A percentile compares a stretch with the other conserved stretches of the same genome.
Evolutionary conservation across 2,888 invertebrate species (phyloP).

Genomic region (Cloeon dipterum): DNA sequence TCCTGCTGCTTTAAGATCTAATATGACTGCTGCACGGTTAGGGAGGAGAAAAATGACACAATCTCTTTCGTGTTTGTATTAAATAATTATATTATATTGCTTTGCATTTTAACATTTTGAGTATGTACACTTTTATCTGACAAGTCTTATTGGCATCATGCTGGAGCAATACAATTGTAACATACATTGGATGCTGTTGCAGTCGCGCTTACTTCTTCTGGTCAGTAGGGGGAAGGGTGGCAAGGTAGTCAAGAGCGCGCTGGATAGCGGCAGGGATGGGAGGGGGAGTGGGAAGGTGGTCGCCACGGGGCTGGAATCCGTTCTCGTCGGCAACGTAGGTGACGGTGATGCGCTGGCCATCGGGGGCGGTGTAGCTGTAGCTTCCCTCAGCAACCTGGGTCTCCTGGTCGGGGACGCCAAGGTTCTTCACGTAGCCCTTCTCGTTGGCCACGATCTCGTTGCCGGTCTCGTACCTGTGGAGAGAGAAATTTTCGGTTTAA

Average conservation of each 20-base stretch:
- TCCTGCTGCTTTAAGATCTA: too few relatives aligned
- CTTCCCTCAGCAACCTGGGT: slow-evolving; percentile 27
- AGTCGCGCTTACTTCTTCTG: too few relatives aligned
- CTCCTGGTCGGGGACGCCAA: slow-evolving; percentile 16
- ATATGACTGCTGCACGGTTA: too few relatives aligned
- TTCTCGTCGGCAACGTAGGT: slow-evolving; percentile 53
- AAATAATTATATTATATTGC: too few relatives aligned
- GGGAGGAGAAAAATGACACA: too few relatives aligned
- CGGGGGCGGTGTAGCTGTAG: slow-evolving; percentile 41
- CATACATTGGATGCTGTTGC: too few relatives aligned
- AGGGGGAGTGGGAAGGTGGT: slow-evolving; percentile 55
- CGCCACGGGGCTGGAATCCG: slow-evolving; percentile 52
- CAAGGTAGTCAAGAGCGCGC: slow-evolving; percentile 23
- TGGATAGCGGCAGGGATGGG: slow-evolving; percentile 48
- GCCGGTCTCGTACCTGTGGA: slow-evolving; percentile 22
- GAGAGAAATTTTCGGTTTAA: too few relatives aligned
- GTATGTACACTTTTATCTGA: too few relatives aligned
- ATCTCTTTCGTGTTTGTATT: too few relatives aligned
- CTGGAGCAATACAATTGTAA: too few relatives aligned
- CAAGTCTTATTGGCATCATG: too few relatives aligned
- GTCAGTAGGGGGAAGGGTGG: slow-evolving; percentile 23
- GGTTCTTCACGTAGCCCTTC: slow-evolving; percentile 16
- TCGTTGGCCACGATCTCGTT: slow-evolving; percentile 29
- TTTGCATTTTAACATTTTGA: too few relatives aligned
- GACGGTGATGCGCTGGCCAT: slow-evolving; percentile 34